Base-by-base conservation (phyloP, 2,888 invertebrate genomes). In the Chironomus riparius region DNA sequence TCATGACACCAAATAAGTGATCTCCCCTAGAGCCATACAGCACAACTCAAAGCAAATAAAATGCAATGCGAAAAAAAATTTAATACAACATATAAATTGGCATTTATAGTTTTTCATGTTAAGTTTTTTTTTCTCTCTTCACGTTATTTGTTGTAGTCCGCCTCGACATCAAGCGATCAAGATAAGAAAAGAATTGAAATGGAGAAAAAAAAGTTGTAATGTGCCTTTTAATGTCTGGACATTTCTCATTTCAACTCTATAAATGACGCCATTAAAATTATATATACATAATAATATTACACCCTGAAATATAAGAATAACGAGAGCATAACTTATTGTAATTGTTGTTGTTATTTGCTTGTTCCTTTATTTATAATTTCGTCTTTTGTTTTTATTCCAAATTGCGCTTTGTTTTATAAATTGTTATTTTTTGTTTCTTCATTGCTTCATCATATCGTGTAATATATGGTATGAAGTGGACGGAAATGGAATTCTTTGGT, bases 191-290 rank as follows among this genome's bases (percentile, higher is more conserved):
- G n/a, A 15, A 18, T 56, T n/a, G n/a, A 56, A 56, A 56, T 56
- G 56, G 56, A 56, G 56, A 18, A 7, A 56, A 18, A 24, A 62
- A 24, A 24, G 65, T 24, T 24, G 24, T 65, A 65, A 65, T 24
- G 24, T 65, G 65, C 22, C 65, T 24, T 65, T 65, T 65, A 65
- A 65, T 65, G 65, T 65, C 65, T 65, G 65, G 65, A 65, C 65
- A 65, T 65, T 65, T 65, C 65, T 65, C 65, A 65, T 65, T 65
- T 65, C 65, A 65, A 65, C 65, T 65, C 65, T 24, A 65, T 65
- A 65, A 65, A 65, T 65, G 65, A 65, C 65, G 65, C 65, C 65
- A 65, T 65, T 65, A 65, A 65, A 65, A 65, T 65, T 56, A 56
- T 50, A 50, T 15, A 50, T 38, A 38, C 38, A 38, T 38, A 38